phyloP scores from a whole-genome alignment of 2,113 vertebrate genomes.

The Trichechus manatus region DNA sequence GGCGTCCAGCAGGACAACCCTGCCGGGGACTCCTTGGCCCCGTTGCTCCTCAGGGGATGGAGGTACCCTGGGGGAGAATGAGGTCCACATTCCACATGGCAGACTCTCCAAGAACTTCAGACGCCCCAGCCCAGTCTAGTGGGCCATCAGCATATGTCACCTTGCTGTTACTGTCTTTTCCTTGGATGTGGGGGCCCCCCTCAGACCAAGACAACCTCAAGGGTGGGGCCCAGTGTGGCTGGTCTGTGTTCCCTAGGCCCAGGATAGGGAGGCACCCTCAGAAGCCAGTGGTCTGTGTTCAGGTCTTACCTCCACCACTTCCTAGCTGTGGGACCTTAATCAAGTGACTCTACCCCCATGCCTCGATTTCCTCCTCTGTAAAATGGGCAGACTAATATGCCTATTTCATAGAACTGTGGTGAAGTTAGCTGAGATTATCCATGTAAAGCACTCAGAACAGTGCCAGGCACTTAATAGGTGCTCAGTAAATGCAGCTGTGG shows the following conservation, averaged over 20 bases:
- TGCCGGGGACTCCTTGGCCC: neutral
- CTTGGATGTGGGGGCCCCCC: neutral
- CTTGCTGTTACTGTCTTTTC: neutral
- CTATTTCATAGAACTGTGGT: neutral
- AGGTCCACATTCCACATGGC: neutral
- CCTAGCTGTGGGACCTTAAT: neutral
- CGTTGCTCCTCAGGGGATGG: neutral
- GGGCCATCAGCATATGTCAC: accelerated
- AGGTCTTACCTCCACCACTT: neutral
- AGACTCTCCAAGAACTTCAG: neutral
- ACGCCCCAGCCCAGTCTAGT: neutral
- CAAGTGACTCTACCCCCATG: neutral
- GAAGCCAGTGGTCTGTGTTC: neutral
- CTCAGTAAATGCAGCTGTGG: neutral
- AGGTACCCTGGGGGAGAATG: neutral
- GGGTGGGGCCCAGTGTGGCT: neutral
- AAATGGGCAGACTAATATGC: neutral
- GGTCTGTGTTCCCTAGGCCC: neutral
- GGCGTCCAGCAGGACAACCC: neutral
- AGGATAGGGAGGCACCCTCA: neutral
- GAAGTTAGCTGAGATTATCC: no score
- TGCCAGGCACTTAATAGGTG: neutral
- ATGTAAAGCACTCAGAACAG: neutral
- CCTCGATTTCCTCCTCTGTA: neutral
- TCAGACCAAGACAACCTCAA: neutral